Conservation (phyloP, 2,888 invertebrate genomes). For the Choreutis nemorana region DNA sequence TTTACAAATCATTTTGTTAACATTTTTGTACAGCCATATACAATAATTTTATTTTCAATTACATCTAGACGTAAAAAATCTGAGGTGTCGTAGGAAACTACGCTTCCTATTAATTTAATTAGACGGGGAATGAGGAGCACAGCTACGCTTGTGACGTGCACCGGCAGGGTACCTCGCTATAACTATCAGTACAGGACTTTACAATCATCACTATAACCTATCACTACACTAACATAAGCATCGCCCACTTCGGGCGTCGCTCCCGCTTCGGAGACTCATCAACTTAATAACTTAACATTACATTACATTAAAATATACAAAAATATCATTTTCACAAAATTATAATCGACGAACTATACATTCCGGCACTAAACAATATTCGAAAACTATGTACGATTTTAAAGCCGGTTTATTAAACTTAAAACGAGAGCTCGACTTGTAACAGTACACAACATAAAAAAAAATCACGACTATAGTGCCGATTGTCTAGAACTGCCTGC, state of each 20-base stretch:
- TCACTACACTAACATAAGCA: conserved; percentile 38
- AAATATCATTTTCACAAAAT: conserved; percentile 66
- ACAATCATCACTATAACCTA: conserved; percentile 64
- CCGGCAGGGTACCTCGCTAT: conserved; percentile 62
- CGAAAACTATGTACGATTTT: conserved; percentile 59
- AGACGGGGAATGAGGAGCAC: conserved; percentile 63
- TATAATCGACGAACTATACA: conserved; percentile 62
- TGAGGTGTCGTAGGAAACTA: conserved; percentile 65
- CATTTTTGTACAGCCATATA: conserved; percentile 68
- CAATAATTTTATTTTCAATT: conserved; percentile 67
- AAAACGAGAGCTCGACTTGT: conserved; percentile 63
- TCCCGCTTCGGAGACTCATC: conserved; percentile 34
- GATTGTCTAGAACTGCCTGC: conserved; percentile 65
- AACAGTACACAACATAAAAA: conserved; percentile 53
- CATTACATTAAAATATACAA: conserved; percentile 64
- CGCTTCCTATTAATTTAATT: conserved; percentile 64
- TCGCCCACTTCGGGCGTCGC: conserved; percentile 37
- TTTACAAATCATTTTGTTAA: conserved; percentile 63
- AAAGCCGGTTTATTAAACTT: conserved; percentile 57
- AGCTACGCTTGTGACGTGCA: conserved; percentile 61
- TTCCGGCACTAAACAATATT: conserved; percentile 57
- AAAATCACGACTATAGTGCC: conserved; percentile 64
- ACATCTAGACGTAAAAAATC: conserved; percentile 66
- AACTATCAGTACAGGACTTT: conserved; percentile 62
- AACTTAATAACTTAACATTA: conserved; percentile 60